Conservation (phyloP, 2,797 vertebrate genomes). For the Etheostoma perlongum region DNA sequence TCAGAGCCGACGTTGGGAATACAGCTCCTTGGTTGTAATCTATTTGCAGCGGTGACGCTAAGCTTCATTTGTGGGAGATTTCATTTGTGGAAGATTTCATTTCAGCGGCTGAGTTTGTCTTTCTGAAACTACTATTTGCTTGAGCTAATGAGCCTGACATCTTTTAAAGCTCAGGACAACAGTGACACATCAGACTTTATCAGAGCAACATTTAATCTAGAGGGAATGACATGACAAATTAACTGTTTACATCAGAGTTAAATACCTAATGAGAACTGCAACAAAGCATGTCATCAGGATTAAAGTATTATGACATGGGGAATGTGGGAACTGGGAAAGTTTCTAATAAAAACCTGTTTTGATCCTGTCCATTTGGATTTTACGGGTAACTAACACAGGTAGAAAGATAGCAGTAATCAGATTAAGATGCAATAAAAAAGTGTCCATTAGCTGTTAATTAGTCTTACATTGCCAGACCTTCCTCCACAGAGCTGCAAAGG, state of each 20-base stretch:
- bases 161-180: conserved; percentile 57
- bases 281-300: not conserved
- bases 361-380: not conserved
- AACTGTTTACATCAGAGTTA: conserved; percentile 18
- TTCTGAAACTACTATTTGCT: conserved; percentile 55
- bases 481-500: too few species aligned
- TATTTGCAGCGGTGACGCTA: conserved; percentile 56
- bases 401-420: not conserved
- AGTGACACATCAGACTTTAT: conserved; percentile 58
- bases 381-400: not conserved
- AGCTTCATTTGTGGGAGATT: conserved; percentile 69
- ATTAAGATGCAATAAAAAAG: not conserved
- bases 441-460: conserved; percentile 1
- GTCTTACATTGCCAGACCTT: too few species aligned
- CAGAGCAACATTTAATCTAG: conserved; percentile 33
- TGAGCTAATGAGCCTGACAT: conserved; percentile 69
- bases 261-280: conserved; percentile 14
- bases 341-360: conserved; percentile 8
- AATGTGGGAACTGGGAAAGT: not conserved
- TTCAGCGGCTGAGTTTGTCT: conserved; percentile 62
- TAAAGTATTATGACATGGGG: conserved; percentile 10
- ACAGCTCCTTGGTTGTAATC: conserved; percentile 67
- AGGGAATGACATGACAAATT: conserved; percentile 25
- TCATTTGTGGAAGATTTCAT: conserved; percentile 71
- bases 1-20: conserved; percentile 72